Percentiles rank a stretch among this genome's conserved stretches.
These are phyloP conservation scores for Drosophila mauritiana DNA, from an alignment of 1,140 invertebrate genomes.

Conservation along the genomic window DNA sequence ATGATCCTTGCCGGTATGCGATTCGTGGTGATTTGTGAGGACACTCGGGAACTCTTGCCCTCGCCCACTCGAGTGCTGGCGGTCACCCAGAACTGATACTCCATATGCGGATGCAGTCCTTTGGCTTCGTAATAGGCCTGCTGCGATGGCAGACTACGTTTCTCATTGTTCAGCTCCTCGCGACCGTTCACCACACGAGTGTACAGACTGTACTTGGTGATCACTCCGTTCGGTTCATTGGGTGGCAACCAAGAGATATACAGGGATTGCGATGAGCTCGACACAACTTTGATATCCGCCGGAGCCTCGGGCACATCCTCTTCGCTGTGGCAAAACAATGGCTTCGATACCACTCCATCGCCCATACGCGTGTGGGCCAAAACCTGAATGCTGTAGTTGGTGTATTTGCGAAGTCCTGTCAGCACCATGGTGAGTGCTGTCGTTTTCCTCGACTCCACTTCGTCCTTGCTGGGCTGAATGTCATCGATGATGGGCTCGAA, in stretches of 20 bases:
- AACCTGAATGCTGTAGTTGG: slow-evolving; percentile 94
- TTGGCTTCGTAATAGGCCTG: slow-evolving; percentile 89
- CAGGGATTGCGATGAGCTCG: slow-evolving; percentile 90
- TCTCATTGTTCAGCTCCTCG: slow-evolving; percentile 89
- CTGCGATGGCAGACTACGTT: slow-evolving; percentile 87
- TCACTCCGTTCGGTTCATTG: slow-evolving; percentile 90
- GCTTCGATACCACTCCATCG: slow-evolving; percentile 89
- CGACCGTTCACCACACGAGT: slow-evolving; percentile 89
- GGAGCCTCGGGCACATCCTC: slow-evolving; percentile 94
- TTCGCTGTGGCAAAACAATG: slow-evolving; percentile 91
- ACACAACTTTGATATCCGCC: slow-evolving; percentile 92
- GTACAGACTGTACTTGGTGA: slow-evolving; percentile 92
- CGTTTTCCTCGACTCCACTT: slow-evolving; percentile 89
- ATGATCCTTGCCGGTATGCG: slow-evolving; percentile 89
- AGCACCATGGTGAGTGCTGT: slow-evolving; percentile 88
- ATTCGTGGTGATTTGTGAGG: slow-evolving; percentile 86
- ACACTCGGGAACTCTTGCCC: slow-evolving; percentile 89
- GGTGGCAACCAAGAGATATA: slow-evolving; percentile 93
- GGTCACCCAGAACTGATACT: slow-evolving; percentile 93
- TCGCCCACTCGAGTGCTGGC: slow-evolving; percentile 91
- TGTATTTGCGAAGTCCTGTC: slow-evolving; percentile 90
- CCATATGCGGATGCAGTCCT: slow-evolving; percentile 90
- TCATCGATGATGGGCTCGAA: slow-evolving; percentile 88
- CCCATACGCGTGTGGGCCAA: slow-evolving; percentile 93
- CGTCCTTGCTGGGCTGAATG: slow-evolving; percentile 85